Evolutionary conservation across 1,140 invertebrate species (phyloP), one percentile per base, ranked within the genome.

Genomic region (Hestina assimilis): DNA sequence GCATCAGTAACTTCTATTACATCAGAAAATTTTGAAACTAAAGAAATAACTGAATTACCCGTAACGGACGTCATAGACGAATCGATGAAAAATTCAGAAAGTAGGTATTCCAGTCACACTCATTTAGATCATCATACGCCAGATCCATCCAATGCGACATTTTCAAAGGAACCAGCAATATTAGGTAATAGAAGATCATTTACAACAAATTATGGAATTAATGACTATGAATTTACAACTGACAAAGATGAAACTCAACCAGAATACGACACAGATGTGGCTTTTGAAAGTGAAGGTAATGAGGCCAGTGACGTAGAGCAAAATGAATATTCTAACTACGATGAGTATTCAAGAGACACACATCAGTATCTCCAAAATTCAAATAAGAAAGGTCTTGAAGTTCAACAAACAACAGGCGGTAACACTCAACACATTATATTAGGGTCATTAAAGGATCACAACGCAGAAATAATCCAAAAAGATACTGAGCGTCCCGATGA

Each of bases 341-440:
- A 87, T 43, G 80, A 90, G 23, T 82, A 89, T 43, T 69, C 85
- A 28, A 72, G 72, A 68, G 75, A 83, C 19, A 83, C 76, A 6
- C 78, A 81, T 60, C 77, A 84, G 67, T 63, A 86, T 28, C 79
- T 90, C 20, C 81, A 90, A 52, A 78, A 23, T 35, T 53, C 74
- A 15, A 70, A 58, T 45, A 69, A 59, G 56, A 82, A 81, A 66
- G 72, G 67, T 19, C 7, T 86, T 5, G 75, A 88, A 57, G 75
- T 86, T 56, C 83, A 78, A 67, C 89, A 90, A 75, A 72, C 75
- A 4, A 81, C 75, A 3, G 79, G 79, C 8, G 80, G 81, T 9
- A 89, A 83, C 46, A 89, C 83, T 33, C 90, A 91, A 63, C 89
- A 91, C 52, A 91, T 91, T 52, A 60, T 90, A 9, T 62, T 92